These are phyloP conservation scores for Epizoanthus fatuus DNA, from an alignment of 92 coral and sea anemone species.

Conservation along the genomic window DNA sequence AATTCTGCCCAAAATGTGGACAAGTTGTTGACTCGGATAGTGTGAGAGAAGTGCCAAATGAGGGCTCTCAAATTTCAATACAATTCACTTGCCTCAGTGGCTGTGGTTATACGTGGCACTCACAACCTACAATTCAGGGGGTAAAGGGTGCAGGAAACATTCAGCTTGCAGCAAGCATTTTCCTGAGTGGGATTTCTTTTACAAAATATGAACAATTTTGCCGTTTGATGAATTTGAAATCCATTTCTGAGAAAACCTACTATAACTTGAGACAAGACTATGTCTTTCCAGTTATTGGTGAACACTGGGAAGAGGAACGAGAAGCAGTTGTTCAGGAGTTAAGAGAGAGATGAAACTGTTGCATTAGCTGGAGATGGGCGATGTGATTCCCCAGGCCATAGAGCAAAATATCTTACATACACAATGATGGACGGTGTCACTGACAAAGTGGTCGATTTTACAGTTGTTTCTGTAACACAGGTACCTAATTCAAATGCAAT, in stretches of 20 bases:
- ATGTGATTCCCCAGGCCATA: constrained; percentile 36
- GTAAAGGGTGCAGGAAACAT: constrained; percentile 36
- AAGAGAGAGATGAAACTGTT: constrained; percentile 29
- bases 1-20: no score
- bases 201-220: constrained; percentile 38
- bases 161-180: constrained; percentile 31
- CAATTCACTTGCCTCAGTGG: constrained; percentile 32
- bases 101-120: constrained; percentile 39
- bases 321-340: not conserved
- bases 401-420: constrained; percentile 26
- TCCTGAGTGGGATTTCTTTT: constrained; percentile 40
- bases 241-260: constrained; percentile 16
- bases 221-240: constrained; percentile 18
- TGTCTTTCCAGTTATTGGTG: constrained; percentile 46
- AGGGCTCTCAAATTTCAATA: constrained; percentile 43
- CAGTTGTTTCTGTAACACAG: constrained; percentile 17
- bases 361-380: constrained; percentile 49
- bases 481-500: constrained; percentile 54
- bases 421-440: constrained; percentile 50
- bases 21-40: no score
- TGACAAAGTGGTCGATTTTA: constrained; percentile 47
- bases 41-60: constrained; percentile 2
- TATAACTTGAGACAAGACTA: constrained; percentile 27
- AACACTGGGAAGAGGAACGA: constrained; percentile 35
- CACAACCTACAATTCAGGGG: constrained; percentile 38